Evolutionary conservation across 2,797 vertebrate species (phyloP).

Genomic region (Sternotherus odoratus): DNA sequence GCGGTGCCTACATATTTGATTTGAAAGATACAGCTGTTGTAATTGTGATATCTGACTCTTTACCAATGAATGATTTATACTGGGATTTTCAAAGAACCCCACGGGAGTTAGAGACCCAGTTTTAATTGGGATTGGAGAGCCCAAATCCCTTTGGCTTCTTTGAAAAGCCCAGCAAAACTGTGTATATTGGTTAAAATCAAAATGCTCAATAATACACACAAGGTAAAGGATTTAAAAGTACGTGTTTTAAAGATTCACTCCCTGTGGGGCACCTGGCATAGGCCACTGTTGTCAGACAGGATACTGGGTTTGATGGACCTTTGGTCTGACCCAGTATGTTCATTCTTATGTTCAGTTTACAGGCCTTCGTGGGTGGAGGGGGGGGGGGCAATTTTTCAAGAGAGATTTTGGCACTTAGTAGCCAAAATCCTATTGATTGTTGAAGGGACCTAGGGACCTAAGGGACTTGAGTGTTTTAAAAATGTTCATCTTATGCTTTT

Average conservation of each 20-base stretch:
- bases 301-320: too few relatives aligned
- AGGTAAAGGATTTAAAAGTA: too few relatives aligned
- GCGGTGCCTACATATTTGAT: not conserved
- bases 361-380: too few relatives aligned
- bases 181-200: too few relatives aligned
- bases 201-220: too few relatives aligned
- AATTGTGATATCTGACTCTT: not conserved
- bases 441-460: not conserved
- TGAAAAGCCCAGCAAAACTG: not conserved
- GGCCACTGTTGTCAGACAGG: too few relatives aligned
- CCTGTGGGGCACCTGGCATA: too few relatives aligned
- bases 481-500: not conserved
- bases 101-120: not conserved
- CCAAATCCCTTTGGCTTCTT: not conserved
- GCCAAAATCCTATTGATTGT: not conserved
- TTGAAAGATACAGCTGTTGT: not conserved
- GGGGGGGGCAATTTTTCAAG: too few relatives aligned
- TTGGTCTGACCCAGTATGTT: too few relatives aligned
- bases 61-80: not conserved
- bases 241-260: too few relatives aligned
- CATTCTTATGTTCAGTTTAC: too few relatives aligned
- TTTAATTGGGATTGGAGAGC: not conserved
- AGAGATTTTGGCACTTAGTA: not conserved
- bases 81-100: not conserved
- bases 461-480: not conserved